Conservation (phyloP, 2,113 vertebrate genomes). For the Pleuronectes platessa region DNA sequence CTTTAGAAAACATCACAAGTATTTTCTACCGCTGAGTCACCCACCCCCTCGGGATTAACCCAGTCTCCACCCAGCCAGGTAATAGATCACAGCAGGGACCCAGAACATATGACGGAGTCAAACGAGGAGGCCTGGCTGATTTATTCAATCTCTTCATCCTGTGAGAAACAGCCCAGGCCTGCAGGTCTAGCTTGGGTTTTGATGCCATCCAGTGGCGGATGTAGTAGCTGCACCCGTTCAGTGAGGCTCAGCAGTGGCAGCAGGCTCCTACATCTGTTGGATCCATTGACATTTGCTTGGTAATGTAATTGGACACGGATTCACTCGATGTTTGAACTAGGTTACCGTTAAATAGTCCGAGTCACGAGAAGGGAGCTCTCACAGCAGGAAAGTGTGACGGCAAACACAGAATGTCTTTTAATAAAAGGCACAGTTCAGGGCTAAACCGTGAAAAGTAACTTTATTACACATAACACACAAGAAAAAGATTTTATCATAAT, state of each 20-base stretch:
- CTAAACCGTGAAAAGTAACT: background rate
- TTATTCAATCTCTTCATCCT: slow-evolving; percentile 23
- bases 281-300: slow-evolving; percentile 68
- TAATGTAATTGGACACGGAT: slow-evolving; percentile 71
- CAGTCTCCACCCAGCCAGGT: slow-evolving; percentile 31
- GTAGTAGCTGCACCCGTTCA: background rate
- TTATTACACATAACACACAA: background rate
- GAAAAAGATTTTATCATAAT: background rate
- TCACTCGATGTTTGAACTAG: slow-evolving; percentile 52
- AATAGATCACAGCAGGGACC: slow-evolving; percentile 32
- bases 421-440: background rate
- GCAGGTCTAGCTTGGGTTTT: slow-evolving; percentile 26
- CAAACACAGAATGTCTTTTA: slow-evolving; percentile 2
- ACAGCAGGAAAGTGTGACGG: background rate
- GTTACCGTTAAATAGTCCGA: slow-evolving; percentile 56
- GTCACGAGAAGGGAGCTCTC: slow-evolving; percentile 35
- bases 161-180: background rate
- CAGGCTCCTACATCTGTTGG: slow-evolving; percentile 62
- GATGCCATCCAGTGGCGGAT: slow-evolving; percentile 61
- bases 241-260: slow-evolving; percentile 2
- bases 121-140: slow-evolving; percentile 12
- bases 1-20: slow-evolving; percentile 18
- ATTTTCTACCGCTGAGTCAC: slow-evolving; percentile 11
- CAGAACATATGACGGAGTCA: slow-evolving; percentile 19
- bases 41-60: slow-evolving; percentile 17